A percentile compares a stretch with the other conserved stretches of the same genome.
phyloP scores from a whole-genome alignment of 2,797 vertebrate species.

The Diplodus puntazzo region DNA sequence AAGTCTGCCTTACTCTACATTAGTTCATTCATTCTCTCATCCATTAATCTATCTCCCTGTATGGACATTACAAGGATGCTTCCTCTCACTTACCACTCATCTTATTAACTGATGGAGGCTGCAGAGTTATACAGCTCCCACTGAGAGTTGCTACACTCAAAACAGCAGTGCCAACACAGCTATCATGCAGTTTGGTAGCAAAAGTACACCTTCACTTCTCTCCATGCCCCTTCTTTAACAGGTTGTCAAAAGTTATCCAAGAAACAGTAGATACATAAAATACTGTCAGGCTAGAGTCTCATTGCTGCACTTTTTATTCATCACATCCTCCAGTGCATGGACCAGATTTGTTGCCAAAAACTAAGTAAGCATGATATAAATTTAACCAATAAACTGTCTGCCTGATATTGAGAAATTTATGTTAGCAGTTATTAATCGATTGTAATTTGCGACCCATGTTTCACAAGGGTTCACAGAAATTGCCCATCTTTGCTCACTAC shows the following conservation, averaged over 20 bases:
- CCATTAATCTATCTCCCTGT: constrained; percentile 61
- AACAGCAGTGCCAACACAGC: background rate
- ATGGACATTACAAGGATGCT: constrained; percentile 52
- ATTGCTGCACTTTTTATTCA: background rate
- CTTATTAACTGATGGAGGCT: constrained; percentile 48
- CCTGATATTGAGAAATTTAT: no score
- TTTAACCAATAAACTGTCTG: no score
- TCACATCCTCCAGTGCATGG: background rate
- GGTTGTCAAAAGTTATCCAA: background rate
- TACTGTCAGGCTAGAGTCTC: no score
- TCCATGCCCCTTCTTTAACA: background rate
- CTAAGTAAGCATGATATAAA: no score
- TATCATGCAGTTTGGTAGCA: background rate
- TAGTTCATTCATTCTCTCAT: constrained; percentile 65
- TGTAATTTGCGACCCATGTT: no score
- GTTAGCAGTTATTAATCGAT: no score
- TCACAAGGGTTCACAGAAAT: no score
- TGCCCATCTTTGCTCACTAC: no score
- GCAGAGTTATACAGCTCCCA: constrained; percentile 30
- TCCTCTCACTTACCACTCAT: constrained; percentile 40
- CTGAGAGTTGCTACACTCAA: background rate
- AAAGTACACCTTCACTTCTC: background rate
- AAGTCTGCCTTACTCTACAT: constrained; percentile 56
- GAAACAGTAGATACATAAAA: background rate
- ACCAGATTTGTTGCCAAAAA: constrained; percentile 14